phyloP scores from a whole-genome alignment of 2,113 vertebrate genomes.

The Coptodon rendalli region DNA sequence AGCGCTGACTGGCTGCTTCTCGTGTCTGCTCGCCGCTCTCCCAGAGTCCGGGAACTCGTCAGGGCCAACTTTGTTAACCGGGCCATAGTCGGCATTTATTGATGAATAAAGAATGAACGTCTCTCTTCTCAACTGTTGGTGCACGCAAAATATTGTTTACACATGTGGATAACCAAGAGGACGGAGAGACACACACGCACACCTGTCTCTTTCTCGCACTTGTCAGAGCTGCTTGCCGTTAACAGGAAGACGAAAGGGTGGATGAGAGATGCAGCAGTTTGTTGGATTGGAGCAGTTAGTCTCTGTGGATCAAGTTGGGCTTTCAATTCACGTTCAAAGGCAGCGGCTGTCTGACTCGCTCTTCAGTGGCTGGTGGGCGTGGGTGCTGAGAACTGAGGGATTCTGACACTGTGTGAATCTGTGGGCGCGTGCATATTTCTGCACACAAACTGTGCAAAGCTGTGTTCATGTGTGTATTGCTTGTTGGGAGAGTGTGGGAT shows the following conservation, averaged over 20 bases:
- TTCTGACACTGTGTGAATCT: neutral
- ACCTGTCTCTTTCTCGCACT: neutral
- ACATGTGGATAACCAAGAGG: neutral
- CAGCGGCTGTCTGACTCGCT: constrained; percentile 27
- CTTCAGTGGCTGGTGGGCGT: constrained; percentile 28
- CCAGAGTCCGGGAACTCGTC: constrained; percentile 4
- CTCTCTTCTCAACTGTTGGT: neutral
- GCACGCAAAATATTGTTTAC: neutral
- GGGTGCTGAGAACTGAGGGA: constrained; percentile 5
- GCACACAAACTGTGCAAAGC: neutral
- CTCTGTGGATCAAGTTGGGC: constrained; percentile 10
- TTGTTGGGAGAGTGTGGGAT: neutral
- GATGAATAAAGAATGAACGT: constrained; percentile 37
- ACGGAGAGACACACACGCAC: neutral
- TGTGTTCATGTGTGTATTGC: neutral
- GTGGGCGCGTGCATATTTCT: neutral
- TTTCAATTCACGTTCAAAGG: constrained; percentile 53
- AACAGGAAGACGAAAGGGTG: neutral
- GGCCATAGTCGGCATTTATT: neutral
- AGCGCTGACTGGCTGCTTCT: neutral
- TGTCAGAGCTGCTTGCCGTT: constrained; percentile 2
- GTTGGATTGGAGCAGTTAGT: neutral
- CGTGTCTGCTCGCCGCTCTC: neutral
- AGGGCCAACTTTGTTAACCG: neutral
- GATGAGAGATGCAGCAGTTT: neutral